Evolutionary conservation across 2,888 invertebrate genomes (phyloP).

Genomic region (Leucozona laternaria): DNA sequence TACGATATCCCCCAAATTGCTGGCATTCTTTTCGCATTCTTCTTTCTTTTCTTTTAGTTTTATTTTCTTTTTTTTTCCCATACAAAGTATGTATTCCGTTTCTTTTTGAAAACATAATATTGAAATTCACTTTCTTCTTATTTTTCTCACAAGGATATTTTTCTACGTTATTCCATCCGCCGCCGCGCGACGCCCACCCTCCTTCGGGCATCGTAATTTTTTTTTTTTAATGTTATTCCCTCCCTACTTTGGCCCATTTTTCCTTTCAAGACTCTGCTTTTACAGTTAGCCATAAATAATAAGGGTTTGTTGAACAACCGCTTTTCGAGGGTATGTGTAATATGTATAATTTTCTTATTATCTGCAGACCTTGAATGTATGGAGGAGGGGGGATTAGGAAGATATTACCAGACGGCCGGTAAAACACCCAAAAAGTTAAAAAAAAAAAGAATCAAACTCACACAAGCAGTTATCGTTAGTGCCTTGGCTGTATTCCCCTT

Average conservation of each 20-base stretch:
- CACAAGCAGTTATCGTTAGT: constrained; percentile 44
- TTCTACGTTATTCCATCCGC: constrained; percentile 55
- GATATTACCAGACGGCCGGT: constrained; percentile 47
- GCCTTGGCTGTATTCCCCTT: constrained; percentile 15
- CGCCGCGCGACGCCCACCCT: background rate
- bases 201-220: background rate
- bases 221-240: constrained; percentile 2
- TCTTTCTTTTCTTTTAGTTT: constrained; percentile 38
- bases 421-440: constrained; percentile 30
- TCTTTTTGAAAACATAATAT: constrained; percentile 40
- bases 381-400: constrained; percentile 12
- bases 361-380: constrained; percentile 73
- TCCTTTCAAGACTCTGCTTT: constrained; percentile 47
- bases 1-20: constrained; percentile 66
- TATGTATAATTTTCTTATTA: constrained; percentile 75
- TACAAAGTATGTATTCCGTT: background rate
- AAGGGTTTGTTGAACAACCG: constrained; percentile 72
- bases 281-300: constrained; percentile 75
- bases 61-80: background rate
- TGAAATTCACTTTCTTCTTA: constrained; percentile 70
- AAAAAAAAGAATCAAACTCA: constrained; percentile 47
- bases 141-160: constrained; percentile 69
- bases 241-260: constrained; percentile 48
- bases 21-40: constrained; percentile 74
- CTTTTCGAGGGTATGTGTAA: constrained; percentile 71